A percentile compares a stretch with the other conserved stretches of the same genome.
These are phyloP conservation scores for Lasioglossum marginatum DNA, from an alignment of 2,888 invertebrate species.

Conservation along the genomic window DNA sequence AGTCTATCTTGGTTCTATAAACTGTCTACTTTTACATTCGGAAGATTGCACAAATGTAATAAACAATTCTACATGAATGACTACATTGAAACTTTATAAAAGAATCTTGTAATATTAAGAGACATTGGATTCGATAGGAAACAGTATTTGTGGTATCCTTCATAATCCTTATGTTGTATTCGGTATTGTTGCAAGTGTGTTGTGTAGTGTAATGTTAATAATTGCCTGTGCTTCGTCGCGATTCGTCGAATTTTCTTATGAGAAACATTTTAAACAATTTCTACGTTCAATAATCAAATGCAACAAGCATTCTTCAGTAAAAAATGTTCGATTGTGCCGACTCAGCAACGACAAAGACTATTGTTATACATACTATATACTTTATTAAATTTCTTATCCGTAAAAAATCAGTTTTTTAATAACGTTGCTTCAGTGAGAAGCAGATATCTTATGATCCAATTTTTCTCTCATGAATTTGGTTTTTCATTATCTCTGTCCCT, in stretches of 20 bases:
- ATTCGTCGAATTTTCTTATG: background rate
- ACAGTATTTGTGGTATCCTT: conserved; percentile 1
- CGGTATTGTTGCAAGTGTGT: background rate
- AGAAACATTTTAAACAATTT: background rate
- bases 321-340: background rate
- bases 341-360: background rate
- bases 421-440: background rate
- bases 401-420: background rate
- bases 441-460: background rate
- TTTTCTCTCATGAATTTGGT: background rate
- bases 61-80: background rate
- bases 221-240: background rate
- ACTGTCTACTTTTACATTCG: no score
- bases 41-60: background rate
- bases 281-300: background rate
- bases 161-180: background rate
- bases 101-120: background rate
- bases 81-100: background rate
- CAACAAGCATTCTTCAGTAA: background rate
- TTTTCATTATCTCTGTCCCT: background rate
- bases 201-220: background rate
- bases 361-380: background rate
- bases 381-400: background rate
- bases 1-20: background rate
- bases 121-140: conserved; percentile 20